Conservation (phyloP, 1,140 invertebrate genomes). For the Cepaea nemoralis region DNA sequence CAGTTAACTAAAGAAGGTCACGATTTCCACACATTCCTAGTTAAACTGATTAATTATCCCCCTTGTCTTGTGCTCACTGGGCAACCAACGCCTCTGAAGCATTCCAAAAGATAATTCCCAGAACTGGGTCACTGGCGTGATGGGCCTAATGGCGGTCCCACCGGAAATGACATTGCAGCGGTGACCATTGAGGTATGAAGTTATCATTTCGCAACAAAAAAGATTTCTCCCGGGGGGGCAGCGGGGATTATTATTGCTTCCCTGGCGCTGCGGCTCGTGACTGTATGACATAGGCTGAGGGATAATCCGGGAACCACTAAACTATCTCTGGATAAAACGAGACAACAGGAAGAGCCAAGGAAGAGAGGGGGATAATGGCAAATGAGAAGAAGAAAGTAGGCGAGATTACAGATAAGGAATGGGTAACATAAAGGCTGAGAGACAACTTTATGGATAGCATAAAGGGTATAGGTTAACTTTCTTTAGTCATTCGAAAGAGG, state of each 20-base stretch:
- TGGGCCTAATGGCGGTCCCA: constrained; percentile 7
- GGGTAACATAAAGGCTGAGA: too few relatives aligned
- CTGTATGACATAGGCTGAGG: not conserved
- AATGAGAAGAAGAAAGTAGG: too few relatives aligned
- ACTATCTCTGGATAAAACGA: not conserved
- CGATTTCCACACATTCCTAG: not conserved
- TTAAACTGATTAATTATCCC: not conserved
- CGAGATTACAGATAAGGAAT: too few relatives aligned
- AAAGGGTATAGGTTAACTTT: too few relatives aligned
- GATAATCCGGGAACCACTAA: not conserved
- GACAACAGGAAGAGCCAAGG: not conserved
- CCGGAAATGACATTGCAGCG: constrained; percentile 13
- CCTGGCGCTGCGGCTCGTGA: not conserved
- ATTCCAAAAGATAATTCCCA: constrained; percentile 2
- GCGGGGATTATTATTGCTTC: not conserved
- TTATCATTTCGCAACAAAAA: constrained; percentile 7
- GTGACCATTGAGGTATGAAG: not conserved
- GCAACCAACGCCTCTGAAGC: not conserved
- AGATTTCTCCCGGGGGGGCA: not conserved
- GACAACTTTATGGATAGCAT: too few relatives aligned
- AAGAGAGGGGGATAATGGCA: not conserved
- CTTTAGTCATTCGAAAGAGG: too few relatives aligned
- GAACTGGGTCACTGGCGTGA: not conserved
- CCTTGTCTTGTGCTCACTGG: not conserved
- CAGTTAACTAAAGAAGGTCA: not conserved